Percentiles rank a stretch among this genome's conserved stretches.
Conservation (phyloP, 2,797 vertebrate genomes). For the Myotis planiceps region DNA sequence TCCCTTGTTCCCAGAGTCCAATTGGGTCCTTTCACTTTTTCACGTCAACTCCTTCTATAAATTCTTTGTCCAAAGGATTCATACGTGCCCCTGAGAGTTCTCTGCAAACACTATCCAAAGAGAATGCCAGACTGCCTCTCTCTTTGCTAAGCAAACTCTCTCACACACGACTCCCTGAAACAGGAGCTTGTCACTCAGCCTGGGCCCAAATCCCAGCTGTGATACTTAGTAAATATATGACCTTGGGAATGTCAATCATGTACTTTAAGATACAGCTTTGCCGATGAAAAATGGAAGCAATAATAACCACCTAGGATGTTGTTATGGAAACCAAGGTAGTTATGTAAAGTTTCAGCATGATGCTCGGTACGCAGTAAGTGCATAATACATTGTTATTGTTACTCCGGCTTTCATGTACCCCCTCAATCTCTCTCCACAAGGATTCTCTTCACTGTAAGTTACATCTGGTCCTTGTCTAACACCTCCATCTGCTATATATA, state of each 20-base stretch:
- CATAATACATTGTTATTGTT: not conserved
- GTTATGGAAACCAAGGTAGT: not conserved
- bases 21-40: not conserved
- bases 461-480: not conserved
- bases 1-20: not conserved
- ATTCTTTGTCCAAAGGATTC: conserved; percentile 30
- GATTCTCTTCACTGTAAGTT: not conserved
- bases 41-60: conserved; percentile 32
- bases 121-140: not conserved
- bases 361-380: not conserved
- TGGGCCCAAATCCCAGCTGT: not conserved
- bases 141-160: conserved; percentile 18
- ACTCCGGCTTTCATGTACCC: not conserved
- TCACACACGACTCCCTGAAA: not conserved
- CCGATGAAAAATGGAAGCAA: not conserved
- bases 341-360: not conserved
- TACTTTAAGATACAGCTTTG: not conserved
- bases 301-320: not conserved
- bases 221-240: not conserved
- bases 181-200: not conserved
- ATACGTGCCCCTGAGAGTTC: conserved; percentile 34
- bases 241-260: not conserved
- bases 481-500: not conserved
- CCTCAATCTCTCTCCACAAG: not conserved
- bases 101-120: conserved; percentile 10